These are phyloP conservation scores for Agrenia bidenticulata DNA, from an alignment of 2,888 invertebrate species.

Conservation along the genomic window DNA sequence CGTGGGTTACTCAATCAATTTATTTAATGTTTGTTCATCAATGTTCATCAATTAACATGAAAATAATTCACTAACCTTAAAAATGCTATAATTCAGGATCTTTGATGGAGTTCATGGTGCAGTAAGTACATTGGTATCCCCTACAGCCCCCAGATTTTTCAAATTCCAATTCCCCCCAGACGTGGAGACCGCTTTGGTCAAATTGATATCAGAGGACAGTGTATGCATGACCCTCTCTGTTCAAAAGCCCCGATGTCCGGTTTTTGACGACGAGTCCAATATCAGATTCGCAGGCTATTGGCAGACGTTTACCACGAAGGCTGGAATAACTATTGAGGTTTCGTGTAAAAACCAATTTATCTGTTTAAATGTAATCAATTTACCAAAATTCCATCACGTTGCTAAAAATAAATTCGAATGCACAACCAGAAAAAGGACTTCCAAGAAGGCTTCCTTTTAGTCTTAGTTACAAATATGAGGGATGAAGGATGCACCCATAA, in stretches of 20 bases:
- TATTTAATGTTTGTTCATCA: too few relatives aligned
- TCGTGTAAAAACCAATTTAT: conserved; percentile 49
- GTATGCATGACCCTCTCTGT: conserved; percentile 76
- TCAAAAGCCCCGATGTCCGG: conserved; percentile 74
- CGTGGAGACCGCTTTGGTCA: conserved; percentile 61
- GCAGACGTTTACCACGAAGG: conserved; percentile 72
- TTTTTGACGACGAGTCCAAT: conserved; percentile 75
- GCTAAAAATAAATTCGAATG: too few relatives aligned
- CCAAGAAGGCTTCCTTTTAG: conserved; percentile 72
- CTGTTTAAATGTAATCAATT: too few relatives aligned
- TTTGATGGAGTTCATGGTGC: too few relatives aligned
- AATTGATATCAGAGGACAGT: conserved; percentile 66
- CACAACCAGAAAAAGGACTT: conserved; percentile 69
- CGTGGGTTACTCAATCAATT: not conserved
- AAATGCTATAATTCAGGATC: too few relatives aligned
- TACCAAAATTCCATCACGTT: too few relatives aligned
- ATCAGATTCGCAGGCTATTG: conserved; percentile 72
- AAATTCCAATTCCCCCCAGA: conserved; percentile 62
- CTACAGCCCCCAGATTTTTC: conserved; percentile 65
- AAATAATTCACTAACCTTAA: too few relatives aligned
- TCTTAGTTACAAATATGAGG: conserved; percentile 70
- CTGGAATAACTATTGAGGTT: conserved; percentile 74
- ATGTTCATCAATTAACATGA: too few relatives aligned
- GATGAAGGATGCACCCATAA: conserved; percentile 49
- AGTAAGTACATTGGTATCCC: conserved; percentile 56